A percentile compares a stretch with the other conserved stretches of the same genome.
Conservation (phyloP, 23 tunicate genomes). For the Phallusia fumigata region DNA sequence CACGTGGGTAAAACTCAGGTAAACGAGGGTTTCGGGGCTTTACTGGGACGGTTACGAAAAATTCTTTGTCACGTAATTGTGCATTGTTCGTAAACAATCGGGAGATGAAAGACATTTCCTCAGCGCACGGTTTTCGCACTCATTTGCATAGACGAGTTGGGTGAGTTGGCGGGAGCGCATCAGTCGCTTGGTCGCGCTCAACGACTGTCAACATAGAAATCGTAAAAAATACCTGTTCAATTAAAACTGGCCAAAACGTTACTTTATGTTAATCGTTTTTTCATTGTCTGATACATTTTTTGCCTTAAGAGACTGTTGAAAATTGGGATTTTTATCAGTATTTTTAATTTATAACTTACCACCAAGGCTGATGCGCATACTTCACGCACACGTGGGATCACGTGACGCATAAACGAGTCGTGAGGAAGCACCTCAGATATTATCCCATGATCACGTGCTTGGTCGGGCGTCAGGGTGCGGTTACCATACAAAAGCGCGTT, state of each 20-base stretch:
- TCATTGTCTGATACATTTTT: no score
- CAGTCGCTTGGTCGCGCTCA: slow-evolving; percentile 14
- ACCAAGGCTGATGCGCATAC: not conserved
- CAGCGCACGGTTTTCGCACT: slow-evolving; percentile 5
- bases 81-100: slow-evolving; percentile 10
- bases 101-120: slow-evolving; percentile 11
- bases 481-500: slow-evolving; percentile 9
- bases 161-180: not conserved
- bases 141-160: slow-evolving; percentile 20
- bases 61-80: not conserved
- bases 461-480: slow-evolving; percentile 16
- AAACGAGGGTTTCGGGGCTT: not conserved
- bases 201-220: not conserved
- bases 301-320: no score
- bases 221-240: no score
- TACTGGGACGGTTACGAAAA: not conserved
- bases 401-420: slow-evolving; percentile 26
- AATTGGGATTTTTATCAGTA: no score
- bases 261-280: no score
- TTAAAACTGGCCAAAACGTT: no score
- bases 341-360: not conserved
- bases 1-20: not conserved
- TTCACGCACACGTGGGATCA: slow-evolving; percentile 10
- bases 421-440: slow-evolving; percentile 21
- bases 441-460: slow-evolving; percentile 18